phyloP scores from a whole-genome alignment of 2,888 invertebrate genomes.

The Tenthredo livida region DNA sequence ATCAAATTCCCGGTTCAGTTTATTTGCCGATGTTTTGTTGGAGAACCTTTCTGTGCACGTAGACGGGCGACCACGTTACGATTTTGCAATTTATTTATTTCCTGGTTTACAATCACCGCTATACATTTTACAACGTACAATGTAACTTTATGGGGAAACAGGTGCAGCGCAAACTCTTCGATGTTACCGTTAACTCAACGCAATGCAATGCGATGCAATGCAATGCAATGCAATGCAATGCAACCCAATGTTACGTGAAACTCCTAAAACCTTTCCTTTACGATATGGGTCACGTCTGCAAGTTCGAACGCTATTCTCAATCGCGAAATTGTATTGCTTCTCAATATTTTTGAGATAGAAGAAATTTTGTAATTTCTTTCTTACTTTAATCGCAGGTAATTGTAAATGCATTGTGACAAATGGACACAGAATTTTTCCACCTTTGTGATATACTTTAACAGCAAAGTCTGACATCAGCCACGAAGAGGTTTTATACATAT shows the following conservation, averaged over 20 bases:
- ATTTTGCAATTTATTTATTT: constrained; percentile 44
- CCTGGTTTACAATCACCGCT: constrained; percentile 40
- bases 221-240: neutral
- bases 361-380: neutral
- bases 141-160: constrained; percentile 44
- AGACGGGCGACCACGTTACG: neutral
- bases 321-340: neutral
- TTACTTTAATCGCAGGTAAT: neutral
- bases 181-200: constrained; percentile 13
- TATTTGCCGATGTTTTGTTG: neutral
- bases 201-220: neutral
- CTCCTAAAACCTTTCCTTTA: constrained; percentile 58
- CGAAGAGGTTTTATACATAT: neutral
- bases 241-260: neutral
- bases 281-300: constrained; percentile 65
- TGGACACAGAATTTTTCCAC: neutral
- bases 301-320: neutral
- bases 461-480: neutral
- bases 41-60: neutral
- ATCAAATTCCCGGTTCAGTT: constrained; percentile 32
- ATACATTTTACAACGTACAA: constrained; percentile 41
- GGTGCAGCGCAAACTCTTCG: neutral
- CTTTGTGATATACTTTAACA: neutral
- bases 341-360: neutral
- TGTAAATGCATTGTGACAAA: neutral